phyloP scores from a whole-genome alignment of 2,888 invertebrate genomes.

The Hedya salicella region DNA sequence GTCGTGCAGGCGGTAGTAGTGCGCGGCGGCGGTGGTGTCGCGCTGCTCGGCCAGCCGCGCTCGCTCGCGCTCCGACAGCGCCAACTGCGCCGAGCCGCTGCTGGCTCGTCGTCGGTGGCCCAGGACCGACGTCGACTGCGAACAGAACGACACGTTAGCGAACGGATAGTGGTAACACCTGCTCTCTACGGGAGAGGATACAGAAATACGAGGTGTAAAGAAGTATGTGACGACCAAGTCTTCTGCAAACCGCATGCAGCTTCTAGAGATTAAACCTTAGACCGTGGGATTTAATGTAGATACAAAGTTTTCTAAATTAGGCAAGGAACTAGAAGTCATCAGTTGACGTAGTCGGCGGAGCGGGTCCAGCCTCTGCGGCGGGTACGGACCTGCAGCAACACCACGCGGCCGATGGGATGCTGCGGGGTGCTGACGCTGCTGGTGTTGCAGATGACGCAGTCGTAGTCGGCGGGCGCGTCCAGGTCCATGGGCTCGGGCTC shows the following conservation, averaged over 20 bases:
- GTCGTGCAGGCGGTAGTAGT: conserved; percentile 91
- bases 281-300: too few relatives aligned
- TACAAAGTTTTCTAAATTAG: too few relatives aligned
- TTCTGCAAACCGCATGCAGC: too few relatives aligned
- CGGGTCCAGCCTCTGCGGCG: too few relatives aligned
- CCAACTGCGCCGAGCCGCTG: conserved; percentile 71
- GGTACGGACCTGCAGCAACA: conserved; percentile 88
- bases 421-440: conserved; percentile 93
- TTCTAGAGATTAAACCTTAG: too few relatives aligned
- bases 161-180: neutral
- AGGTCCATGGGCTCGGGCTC: conserved; percentile 85
- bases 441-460: conserved; percentile 98
- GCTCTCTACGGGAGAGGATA: too few relatives aligned
- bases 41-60: conserved; percentile 74
- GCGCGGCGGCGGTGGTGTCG: conserved; percentile 88
- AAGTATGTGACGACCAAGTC: too few relatives aligned
- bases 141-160: neutral
- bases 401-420: conserved; percentile 92
- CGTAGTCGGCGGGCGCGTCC: conserved; percentile 89
- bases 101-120: conserved; percentile 87
- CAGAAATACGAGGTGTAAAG: too few relatives aligned
- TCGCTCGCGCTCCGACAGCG: conserved; percentile 82
- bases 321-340: too few relatives aligned
- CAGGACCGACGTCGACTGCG: conserved; percentile 92
- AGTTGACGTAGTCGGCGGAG: too few relatives aligned